Evolutionary conservation across 1,140 invertebrate genomes (phyloP), one percentile per base, ranked within the genome.

Genomic region (Drosophila neocordata): DNA sequence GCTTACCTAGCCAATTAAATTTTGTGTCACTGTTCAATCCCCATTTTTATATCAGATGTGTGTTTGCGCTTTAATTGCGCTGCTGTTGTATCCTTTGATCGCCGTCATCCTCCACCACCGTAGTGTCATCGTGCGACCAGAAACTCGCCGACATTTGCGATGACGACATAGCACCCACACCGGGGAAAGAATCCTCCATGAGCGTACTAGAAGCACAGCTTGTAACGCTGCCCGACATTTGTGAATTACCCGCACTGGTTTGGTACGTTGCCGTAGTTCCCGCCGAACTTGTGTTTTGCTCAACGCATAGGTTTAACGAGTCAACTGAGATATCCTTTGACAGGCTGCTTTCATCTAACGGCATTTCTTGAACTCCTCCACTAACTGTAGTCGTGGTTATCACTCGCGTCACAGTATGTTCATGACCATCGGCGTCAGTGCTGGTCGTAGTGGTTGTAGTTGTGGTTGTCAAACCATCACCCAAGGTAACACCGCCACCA

Each of bases 251-350:
- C 91, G 96, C 96, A 80, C 95, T 96, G 9, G 89, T 85, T 77
- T 96, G 96, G 82, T 96, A 96, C n/a, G 95, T 96, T 13, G 96
- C 96, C 81, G 96, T 94, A 0, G 96, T 96, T 0, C 95, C 95
- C 12, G 95, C 95, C 1, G 96, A 96, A 78, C 95, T 96, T 0
- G 95, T 92, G 24, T 92, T 92, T 65, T 92, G 91, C 80, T 92
- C 79, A 65, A 91, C 66, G 58, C 75, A 82, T 6, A 88, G 56
- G 31, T 91, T 89, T 0, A 92, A 58, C 12, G 91, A 91, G 44
- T 92, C 91, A 15, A 77, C 79, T 8, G 91, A 92, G 22, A 81
- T 65, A 62, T 92, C 90, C 69, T 92, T 92, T 0, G 74, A 73
- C 73, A 91, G 84, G 31, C 56, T 48, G 22, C 63, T 68, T 20